phyloP scores from a whole-genome alignment of 2,888 invertebrate genomes.

The Folsomia candida region DNA sequence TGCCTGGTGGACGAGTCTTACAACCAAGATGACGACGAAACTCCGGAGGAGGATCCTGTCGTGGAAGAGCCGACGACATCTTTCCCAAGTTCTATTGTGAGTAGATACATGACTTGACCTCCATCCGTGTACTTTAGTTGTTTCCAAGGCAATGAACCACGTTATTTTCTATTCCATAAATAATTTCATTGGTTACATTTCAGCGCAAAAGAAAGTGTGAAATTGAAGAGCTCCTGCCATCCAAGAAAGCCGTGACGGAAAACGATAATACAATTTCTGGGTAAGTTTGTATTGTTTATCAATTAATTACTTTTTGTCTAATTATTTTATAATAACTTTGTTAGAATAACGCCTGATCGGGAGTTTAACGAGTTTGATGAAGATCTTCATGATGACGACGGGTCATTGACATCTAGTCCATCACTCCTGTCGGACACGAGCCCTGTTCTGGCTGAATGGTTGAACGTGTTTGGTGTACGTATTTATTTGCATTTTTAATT shows the following conservation, averaged over 20 bases:
- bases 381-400: background rate
- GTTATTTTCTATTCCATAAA: too few species aligned
- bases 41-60: background rate
- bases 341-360: too few species aligned
- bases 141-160: too few species aligned
- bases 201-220: slow-evolving; percentile 58
- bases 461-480: background rate
- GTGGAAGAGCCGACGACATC: background rate
- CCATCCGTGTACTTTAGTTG: too few species aligned
- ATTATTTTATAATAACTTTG: too few species aligned
- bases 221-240: slow-evolving; percentile 26
- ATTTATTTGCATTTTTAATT: too few species aligned
- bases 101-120: too few species aligned
- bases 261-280: slow-evolving; percentile 19
- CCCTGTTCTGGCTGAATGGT: background rate
- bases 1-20: background rate
- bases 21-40: background rate
- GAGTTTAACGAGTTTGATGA: slow-evolving; percentile 30
- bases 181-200: slow-evolving; percentile 40
- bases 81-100: background rate
- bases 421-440: background rate
- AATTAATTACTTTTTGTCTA: too few species aligned
- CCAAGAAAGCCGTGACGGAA: slow-evolving; percentile 39
- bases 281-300: too few species aligned
- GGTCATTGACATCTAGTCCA: background rate